Conservation (phyloP, 2,797 vertebrate species). For the Netta rufina region DNA sequence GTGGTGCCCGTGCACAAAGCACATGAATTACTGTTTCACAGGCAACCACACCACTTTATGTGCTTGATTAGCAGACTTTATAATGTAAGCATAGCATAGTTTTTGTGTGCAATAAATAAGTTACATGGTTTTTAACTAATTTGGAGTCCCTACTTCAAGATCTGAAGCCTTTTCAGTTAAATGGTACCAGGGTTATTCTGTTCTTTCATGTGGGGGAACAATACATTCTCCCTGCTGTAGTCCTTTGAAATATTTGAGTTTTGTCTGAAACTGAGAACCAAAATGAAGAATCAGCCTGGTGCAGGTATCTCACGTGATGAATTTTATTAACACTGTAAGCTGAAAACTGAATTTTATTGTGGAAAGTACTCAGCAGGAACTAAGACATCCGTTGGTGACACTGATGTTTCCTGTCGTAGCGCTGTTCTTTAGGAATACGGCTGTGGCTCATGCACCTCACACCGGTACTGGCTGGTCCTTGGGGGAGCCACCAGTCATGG, state of each 20-base stretch:
- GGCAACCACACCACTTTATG: constrained; percentile 40
- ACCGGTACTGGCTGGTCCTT: background rate
- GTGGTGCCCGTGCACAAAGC: background rate
- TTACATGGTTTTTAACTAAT: constrained; percentile 47
- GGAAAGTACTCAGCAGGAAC: background rate
- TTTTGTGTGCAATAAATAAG: constrained; percentile 58
- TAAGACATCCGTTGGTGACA: background rate
- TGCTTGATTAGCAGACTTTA: constrained; percentile 57
- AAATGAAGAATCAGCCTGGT: background rate
- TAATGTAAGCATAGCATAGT: constrained; percentile 12
- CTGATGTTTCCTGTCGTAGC: background rate
- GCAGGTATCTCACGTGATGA: background rate
- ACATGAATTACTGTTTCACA: constrained; percentile 56
- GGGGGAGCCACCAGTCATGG: background rate
- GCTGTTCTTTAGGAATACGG: background rate
- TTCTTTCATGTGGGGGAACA: background rate
- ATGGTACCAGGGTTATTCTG: background rate
- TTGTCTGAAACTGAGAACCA: background rate
- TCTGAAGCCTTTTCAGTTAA: constrained; percentile 36
- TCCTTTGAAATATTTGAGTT: background rate
- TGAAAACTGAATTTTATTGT: background rate
- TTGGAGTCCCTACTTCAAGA: constrained; percentile 39
- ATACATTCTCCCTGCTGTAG: background rate
- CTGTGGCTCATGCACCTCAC: background rate
- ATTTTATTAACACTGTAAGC: background rate